Evolutionary conservation across 1,140 invertebrate species (phyloP).

Genomic region (Conus ventricosus): DNA sequence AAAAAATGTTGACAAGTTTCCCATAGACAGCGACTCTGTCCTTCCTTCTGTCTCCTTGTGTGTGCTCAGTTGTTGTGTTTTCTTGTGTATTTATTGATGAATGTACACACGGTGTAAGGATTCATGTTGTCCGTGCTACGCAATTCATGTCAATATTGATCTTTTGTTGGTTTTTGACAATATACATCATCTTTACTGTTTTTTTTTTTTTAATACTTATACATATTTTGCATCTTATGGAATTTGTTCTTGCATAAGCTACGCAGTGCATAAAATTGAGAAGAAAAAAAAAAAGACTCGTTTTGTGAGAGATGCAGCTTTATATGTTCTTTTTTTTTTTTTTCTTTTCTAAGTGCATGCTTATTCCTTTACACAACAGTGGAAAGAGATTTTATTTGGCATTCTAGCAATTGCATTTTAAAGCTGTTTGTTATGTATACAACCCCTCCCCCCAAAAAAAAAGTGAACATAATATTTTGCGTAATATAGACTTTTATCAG

Average conservation of each 20-base stretch:
- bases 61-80: no score
- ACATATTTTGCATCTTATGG: not conserved
- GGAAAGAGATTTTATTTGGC: not conserved
- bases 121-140: not conserved
- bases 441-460: not conserved
- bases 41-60: no score
- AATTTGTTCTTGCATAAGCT: not conserved
- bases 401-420: not conserved
- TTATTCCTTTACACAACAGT: not conserved
- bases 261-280: not conserved
- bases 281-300: no score
- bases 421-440: not conserved
- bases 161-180: not conserved
- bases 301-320: not conserved
- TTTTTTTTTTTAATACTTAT: not conserved
- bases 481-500: no score
- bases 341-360: not conserved
- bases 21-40: no score
- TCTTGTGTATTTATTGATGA: no score
- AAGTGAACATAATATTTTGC: no score
- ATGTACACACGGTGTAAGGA: no score
- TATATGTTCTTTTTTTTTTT: not conserved
- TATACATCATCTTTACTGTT: not conserved
- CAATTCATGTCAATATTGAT: not conserved
- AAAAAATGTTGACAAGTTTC: no score